These are phyloP conservation scores for Periophthalmus modestus DNA, from an alignment of 2,113 vertebrate species.

Conservation along the genomic window DNA sequence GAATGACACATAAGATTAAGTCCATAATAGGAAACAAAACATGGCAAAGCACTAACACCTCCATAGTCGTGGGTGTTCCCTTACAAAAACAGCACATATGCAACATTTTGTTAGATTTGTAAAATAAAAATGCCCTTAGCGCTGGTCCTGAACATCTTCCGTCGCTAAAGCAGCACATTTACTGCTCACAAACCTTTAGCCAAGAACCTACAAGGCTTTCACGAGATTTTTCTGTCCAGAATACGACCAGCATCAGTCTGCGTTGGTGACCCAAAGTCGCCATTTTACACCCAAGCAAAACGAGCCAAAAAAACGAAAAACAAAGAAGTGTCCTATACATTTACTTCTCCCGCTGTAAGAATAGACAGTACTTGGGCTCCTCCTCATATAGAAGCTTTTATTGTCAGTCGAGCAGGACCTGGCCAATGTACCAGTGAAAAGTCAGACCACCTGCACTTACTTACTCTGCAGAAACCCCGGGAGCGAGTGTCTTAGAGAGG, in stretches of 20 bases:
- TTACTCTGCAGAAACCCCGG: slow-evolving; percentile 61
- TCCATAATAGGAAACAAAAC: no score
- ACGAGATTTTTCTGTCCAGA: slow-evolving; percentile 38
- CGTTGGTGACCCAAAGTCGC: slow-evolving; percentile 23
- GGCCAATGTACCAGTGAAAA: slow-evolving; percentile 25
- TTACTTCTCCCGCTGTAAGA: neutral
- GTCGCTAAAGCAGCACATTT: neutral
- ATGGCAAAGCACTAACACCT: no score
- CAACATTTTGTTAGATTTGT: no score
- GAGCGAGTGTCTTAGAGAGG: slow-evolving; percentile 56
- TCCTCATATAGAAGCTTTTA: slow-evolving; percentile 50
- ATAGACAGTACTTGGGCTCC: slow-evolving; percentile 22
- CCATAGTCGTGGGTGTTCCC: no score
- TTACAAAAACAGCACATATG: no score
- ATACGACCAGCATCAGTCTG: slow-evolving; percentile 18
- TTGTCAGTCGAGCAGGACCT: slow-evolving; percentile 49
- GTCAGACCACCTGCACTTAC: slow-evolving; percentile 73
- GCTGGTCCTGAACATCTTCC: neutral
- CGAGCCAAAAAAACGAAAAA: neutral
- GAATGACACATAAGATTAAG: no score
- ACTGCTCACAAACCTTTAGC: neutral
- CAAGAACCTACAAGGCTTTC: slow-evolving; percentile 33
- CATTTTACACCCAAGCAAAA: slow-evolving; percentile 1
- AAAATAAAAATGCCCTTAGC: no score
- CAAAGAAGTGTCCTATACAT: slow-evolving; percentile 9